Conservation (phyloP, 1,140 invertebrate genomes). For the Frieseomelitta varia region DNA sequence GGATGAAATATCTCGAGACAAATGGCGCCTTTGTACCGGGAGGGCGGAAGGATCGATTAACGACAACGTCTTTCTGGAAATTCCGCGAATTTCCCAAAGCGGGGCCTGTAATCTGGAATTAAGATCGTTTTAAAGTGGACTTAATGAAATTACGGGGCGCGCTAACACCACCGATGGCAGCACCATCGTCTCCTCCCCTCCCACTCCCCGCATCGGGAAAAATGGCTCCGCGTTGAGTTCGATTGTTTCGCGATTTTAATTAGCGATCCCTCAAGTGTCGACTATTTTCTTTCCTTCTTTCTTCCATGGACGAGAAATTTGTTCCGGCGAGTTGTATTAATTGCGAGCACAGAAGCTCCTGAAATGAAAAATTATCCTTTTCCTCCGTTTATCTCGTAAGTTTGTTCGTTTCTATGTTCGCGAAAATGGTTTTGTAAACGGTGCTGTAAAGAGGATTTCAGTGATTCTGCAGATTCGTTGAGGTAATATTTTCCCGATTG, state of each 20-base stretch:
- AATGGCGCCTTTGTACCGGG: not conserved
- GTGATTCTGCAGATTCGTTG: not conserved
- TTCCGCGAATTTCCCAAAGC: constrained; percentile 35
- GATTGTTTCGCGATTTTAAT: constrained; percentile 57
- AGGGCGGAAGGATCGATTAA: constrained; percentile 25
- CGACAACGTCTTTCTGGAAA: constrained; percentile 32
- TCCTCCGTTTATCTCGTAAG: not conserved
- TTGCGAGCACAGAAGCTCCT: not conserved
- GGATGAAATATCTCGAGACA: not conserved
- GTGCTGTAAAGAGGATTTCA: not conserved
- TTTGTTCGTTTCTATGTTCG: not conserved
- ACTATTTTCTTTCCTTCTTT: not conserved
- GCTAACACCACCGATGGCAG: constrained; percentile 54
- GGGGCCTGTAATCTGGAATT: constrained; percentile 37
- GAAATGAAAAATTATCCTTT: not conserved
- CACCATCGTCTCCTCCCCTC: constrained; percentile 19
- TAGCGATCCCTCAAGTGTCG: constrained; percentile 41
- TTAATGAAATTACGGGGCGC: constrained; percentile 62
- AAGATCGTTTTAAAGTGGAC: constrained; percentile 57
- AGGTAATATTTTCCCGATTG: not conserved
- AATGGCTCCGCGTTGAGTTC: constrained; percentile 43
- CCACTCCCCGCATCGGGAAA: constrained; percentile 48
- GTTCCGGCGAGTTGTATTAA: constrained; percentile 1
- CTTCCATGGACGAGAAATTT: not conserved
- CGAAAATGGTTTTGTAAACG: not conserved